Evolutionary conservation across 2,797 vertebrate genomes (phyloP).

Genomic region (Botia kubotai): DNA sequence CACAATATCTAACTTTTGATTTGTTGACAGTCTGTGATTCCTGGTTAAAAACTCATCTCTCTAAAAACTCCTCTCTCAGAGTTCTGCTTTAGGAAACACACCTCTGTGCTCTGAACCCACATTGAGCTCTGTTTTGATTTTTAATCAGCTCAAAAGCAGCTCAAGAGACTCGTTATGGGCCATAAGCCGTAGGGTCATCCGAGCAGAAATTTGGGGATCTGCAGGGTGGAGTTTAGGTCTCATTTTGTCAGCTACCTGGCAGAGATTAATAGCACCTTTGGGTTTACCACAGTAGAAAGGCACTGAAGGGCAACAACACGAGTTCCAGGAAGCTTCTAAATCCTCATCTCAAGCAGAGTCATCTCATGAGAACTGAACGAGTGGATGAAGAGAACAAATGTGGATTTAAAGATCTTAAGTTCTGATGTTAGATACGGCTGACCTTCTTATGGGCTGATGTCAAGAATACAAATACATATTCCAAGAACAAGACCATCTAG

Average conservation of each 20-base stretch:
- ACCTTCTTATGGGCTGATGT: background rate
- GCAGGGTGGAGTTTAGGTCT: slow-evolving; percentile 1
- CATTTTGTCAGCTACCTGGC: slow-evolving; percentile 5
- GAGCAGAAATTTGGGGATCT: slow-evolving; percentile 24
- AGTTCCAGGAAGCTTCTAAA: background rate
- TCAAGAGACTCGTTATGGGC: slow-evolving; percentile 44
- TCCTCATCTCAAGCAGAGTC: too few relatives aligned
- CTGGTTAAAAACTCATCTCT: background rate
- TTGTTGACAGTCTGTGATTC: background rate
- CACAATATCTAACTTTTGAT: too few relatives aligned
- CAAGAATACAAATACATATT: background rate
- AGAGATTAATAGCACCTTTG: slow-evolving; percentile 21
- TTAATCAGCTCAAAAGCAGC: background rate
- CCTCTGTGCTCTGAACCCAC: background rate
- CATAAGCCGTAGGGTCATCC: background rate
- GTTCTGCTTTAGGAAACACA: background rate
- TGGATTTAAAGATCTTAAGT: slow-evolving; percentile 5
- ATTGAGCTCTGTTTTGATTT: slow-evolving; percentile 6
- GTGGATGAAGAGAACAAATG: background rate
- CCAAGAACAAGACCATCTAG: background rate
- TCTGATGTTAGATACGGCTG: background rate
- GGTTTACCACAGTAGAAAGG: slow-evolving; percentile 20
- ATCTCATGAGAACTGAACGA: background rate
- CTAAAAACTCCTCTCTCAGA: background rate
- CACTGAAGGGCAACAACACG: background rate